These are phyloP conservation scores for Machimus atricapillus DNA, from an alignment of 2,888 invertebrate genomes.

Conservation along the genomic window DNA sequence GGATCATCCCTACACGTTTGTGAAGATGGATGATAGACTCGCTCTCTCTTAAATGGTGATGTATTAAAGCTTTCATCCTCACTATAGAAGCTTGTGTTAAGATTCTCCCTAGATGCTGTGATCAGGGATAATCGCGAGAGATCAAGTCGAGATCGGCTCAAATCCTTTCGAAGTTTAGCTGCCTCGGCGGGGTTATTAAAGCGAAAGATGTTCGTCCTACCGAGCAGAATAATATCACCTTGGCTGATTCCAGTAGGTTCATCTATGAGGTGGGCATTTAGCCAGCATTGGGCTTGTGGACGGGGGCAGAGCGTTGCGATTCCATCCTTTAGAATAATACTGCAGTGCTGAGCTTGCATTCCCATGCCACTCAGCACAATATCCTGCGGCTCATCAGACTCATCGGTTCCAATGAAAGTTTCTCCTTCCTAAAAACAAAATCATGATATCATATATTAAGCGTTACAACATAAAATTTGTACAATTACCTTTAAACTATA, in stretches of 20 bases:
- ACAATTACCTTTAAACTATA: constrained; percentile 80
- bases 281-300: constrained; percentile 79
- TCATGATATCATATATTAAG: not conserved
- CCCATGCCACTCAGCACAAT: constrained; percentile 80
- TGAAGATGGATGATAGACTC: constrained; percentile 60
- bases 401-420: constrained; percentile 83
- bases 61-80: constrained; percentile 56
- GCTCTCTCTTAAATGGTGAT: constrained; percentile 57
- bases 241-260: constrained; percentile 80
- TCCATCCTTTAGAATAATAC: constrained; percentile 74
- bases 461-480: not conserved
- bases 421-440: constrained; percentile 73
- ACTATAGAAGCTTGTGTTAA: constrained; percentile 61
- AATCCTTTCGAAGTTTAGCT: constrained; percentile 78
- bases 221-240: constrained; percentile 79
- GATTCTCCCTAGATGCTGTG: constrained; percentile 74
- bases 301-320: constrained; percentile 78
- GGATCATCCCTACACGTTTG: constrained; percentile 65
- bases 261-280: constrained; percentile 81
- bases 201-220: constrained; percentile 82
- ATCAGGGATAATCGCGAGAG: constrained; percentile 82
- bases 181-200: constrained; percentile 91
- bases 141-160: constrained; percentile 73
- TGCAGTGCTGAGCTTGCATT: constrained; percentile 80
- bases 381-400: constrained; percentile 71